These are phyloP conservation scores for Heliothis virescens DNA, from an alignment of 1,140 invertebrate species.

Conservation along the genomic window DNA sequence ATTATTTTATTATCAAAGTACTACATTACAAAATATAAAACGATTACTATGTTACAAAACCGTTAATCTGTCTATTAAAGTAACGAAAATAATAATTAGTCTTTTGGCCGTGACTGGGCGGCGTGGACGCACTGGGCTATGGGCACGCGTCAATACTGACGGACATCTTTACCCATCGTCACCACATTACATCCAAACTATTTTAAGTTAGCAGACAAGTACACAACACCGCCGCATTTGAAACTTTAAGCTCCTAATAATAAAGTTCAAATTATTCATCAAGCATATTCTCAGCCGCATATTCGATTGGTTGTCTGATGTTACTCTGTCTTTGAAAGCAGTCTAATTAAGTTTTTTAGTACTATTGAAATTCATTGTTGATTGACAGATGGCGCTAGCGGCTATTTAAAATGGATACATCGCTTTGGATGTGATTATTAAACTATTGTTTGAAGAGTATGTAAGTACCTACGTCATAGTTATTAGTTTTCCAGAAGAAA, in stretches of 20 bases:
- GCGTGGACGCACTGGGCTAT: constrained; percentile 67
- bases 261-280: constrained; percentile 36
- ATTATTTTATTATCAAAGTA: neutral
- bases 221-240: constrained; percentile 9
- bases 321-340: constrained; percentile 79
- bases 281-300: constrained; percentile 33
- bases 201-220: constrained; percentile 53
- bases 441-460: constrained; percentile 50
- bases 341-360: constrained; percentile 83
- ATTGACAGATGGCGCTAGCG: constrained; percentile 84
- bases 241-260: constrained; percentile 43
- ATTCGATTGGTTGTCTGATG: constrained; percentile 58
- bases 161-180: constrained; percentile 81
- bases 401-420: constrained; percentile 80
- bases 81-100: constrained; percentile 81
- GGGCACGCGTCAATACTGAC: constrained; percentile 82
- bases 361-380: constrained; percentile 80
- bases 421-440: constrained; percentile 70
- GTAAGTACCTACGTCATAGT: neutral
- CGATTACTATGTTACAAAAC: constrained; percentile 51
- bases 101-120: constrained; percentile 67
- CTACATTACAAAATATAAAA: constrained; percentile 29
- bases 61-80: constrained; percentile 68
- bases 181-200: constrained; percentile 77
- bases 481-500: constrained; percentile 45